A percentile compares a stretch with the other conserved stretches of the same genome.
These are phyloP conservation scores for Ammospiza maritima DNA, from an alignment of 2,797 vertebrate species.

Conservation along the genomic window DNA sequence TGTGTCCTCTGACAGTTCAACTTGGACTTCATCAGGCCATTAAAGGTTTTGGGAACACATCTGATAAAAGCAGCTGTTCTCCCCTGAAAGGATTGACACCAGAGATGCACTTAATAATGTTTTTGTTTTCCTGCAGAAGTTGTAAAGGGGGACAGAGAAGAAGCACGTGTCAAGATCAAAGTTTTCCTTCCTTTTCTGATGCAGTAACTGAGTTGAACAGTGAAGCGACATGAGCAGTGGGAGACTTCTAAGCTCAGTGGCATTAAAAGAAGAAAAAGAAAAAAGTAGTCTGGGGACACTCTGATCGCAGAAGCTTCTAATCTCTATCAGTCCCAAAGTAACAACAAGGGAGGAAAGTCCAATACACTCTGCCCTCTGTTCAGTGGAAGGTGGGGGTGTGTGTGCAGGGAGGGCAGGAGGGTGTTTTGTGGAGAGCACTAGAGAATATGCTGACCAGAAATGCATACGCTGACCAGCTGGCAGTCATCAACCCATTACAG, in stretches of 20 bases:
- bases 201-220: not conserved
- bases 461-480: not conserved
- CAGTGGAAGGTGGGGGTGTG: too few relatives aligned
- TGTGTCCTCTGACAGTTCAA: not conserved
- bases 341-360: not conserved
- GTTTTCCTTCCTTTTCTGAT: slow-evolving; percentile 1
- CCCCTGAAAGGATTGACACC: not conserved
- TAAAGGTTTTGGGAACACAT: not conserved
- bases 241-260: not conserved
- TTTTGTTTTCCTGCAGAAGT: not conserved
- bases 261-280: not conserved
- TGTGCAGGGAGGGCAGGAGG: not conserved
- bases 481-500: not conserved
- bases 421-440: not conserved
- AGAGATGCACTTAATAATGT: not conserved
- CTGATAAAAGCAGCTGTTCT: not conserved
- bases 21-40: not conserved
- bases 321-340: not conserved
- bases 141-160: not conserved
- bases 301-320: not conserved
- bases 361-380: not conserved
- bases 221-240: not conserved
- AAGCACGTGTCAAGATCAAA: slow-evolving; percentile 14
- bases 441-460: not conserved
- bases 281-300: not conserved